A percentile compares a stretch with the other conserved stretches of the same genome.
Evolutionary conservation across 2,888 invertebrate genomes (phyloP).

Genomic region (Notocelia uddmanniana): DNA sequence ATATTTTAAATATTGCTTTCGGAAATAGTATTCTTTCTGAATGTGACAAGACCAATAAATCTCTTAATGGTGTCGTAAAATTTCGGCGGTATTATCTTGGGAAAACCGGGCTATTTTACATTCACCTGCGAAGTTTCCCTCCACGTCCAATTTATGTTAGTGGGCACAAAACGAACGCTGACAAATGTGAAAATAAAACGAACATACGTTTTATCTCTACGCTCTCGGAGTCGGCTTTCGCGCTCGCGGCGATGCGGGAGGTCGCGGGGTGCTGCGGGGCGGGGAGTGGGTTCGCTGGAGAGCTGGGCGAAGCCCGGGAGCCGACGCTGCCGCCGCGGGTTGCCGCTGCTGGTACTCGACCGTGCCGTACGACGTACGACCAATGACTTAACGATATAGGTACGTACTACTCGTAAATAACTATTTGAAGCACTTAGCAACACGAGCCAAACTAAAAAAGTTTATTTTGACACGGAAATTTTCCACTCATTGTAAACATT

Average conservation of each 20-base stretch:
- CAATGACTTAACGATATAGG: not conserved
- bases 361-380: not conserved
- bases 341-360: conserved; percentile 2
- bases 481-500: conserved; percentile 8
- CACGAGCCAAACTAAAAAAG: not conserved
- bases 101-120: conserved; percentile 85
- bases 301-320: conserved; percentile 16
- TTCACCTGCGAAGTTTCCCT: conserved; percentile 85
- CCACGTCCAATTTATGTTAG: conserved; percentile 85
- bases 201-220: conserved; percentile 84
- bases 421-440: not conserved
- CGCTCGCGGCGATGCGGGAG: conserved; percentile 56
- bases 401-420: not conserved
- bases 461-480: not conserved
- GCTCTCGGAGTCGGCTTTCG: conserved; percentile 76
- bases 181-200: conserved; percentile 86
- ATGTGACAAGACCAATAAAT: conserved; percentile 83
- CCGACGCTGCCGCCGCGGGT: conserved; percentile 9
- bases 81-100: conserved; percentile 84
- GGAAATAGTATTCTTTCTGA: conserved; percentile 74
- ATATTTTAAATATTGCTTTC: conserved; percentile 70
- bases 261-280: conserved; percentile 48
- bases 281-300: conserved; percentile 44
- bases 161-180: conserved; percentile 86
- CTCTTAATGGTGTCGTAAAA: conserved; percentile 84